Evolutionary conservation across 2,113 vertebrate species (phyloP).

Genomic region (Electrona antarctica): DNA sequence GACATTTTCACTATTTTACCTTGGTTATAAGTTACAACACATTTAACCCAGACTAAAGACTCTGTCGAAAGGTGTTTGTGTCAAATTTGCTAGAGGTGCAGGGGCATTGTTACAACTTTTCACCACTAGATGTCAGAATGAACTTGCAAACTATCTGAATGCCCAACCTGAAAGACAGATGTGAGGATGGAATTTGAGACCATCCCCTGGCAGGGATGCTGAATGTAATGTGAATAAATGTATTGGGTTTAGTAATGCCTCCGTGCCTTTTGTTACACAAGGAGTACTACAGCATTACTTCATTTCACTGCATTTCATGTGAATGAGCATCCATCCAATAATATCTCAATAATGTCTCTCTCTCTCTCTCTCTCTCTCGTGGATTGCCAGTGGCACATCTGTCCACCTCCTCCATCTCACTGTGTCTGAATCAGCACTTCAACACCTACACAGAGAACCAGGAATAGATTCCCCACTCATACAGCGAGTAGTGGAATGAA

Average conservation of each 20-base stretch:
- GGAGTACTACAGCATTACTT: no score
- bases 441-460: constrained; percentile 71
- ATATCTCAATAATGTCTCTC: no score
- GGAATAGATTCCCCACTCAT: constrained; percentile 66
- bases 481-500: constrained; percentile 48
- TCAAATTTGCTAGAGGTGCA: no score
- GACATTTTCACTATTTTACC: no score
- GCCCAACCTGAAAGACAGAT: constrained; percentile 30
- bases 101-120: constrained; percentile 3
- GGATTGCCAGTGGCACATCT: constrained; percentile 65
- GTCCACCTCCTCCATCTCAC: constrained; percentile 59
- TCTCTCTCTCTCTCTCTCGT: constrained; percentile 21
- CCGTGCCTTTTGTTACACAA: no score
- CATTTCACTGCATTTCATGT: no score
- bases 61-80: no score
- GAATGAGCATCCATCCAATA: no score
- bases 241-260: constrained; percentile 1
- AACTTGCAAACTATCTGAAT: constrained; percentile 27
- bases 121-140: constrained; percentile 67
- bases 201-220: constrained; percentile 37
- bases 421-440: constrained; percentile 75
- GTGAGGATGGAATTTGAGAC: constrained; percentile 28
- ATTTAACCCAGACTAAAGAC: no score
- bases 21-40: no score
- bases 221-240: constrained; percentile 15